Conservation (phyloP, 2,797 vertebrate species). For the Strix occidentalis region DNA sequence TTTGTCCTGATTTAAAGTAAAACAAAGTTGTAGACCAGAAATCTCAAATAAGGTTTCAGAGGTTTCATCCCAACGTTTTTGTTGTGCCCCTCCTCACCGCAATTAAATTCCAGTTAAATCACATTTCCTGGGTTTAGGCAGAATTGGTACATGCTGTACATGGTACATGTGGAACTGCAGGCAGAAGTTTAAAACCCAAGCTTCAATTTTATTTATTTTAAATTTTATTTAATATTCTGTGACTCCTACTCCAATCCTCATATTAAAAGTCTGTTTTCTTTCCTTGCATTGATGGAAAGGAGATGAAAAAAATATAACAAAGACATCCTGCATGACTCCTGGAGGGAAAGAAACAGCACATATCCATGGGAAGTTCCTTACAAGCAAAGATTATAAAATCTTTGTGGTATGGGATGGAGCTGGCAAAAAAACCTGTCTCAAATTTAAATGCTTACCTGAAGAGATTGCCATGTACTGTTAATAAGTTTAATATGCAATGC, state of each 20-base stretch:
- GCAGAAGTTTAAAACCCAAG: not conserved
- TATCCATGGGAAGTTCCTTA: not conserved
- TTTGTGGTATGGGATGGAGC: not conserved
- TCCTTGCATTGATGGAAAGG: not conserved
- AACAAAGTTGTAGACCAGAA: not conserved
- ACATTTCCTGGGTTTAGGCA: not conserved
- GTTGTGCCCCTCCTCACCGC: accelerated
- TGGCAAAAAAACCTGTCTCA: not conserved
- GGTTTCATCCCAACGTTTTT: not conserved
- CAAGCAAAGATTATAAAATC: not conserved
- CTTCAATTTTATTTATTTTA: not conserved
- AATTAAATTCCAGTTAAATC: not conserved
- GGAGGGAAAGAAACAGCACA: not conserved
- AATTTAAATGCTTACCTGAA: not conserved
- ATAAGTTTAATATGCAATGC: not conserved
- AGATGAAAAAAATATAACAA: not conserved
- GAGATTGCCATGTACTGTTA: not conserved
- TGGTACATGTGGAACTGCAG: not conserved
- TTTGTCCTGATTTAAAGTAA: not conserved
- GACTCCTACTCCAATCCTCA: not conserved
- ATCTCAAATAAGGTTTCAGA: not conserved
- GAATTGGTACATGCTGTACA: not conserved
- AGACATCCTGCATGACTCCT: not conserved
- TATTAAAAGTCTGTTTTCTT: not conserved
- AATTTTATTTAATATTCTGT: not conserved